A percentile compares a stretch with the other conserved stretches of the same genome.
Evolutionary conservation across 2,888 invertebrate species (phyloP).

Genomic region (Liposcelis brunnea): DNA sequence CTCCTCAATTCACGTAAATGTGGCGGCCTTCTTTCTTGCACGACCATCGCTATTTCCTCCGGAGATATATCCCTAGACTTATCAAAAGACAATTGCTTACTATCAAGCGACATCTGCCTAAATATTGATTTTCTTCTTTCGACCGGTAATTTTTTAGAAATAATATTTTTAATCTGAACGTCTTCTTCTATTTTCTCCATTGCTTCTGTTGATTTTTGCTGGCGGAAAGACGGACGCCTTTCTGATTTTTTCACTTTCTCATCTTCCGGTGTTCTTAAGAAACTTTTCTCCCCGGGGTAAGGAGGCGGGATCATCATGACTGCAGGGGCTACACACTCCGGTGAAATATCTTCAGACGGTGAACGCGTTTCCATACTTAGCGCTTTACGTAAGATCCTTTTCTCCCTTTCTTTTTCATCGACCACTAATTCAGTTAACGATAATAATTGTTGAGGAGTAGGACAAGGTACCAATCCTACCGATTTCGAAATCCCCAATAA

Average conservation of each 20-base stretch:
- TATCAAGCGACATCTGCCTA: constrained; percentile 6
- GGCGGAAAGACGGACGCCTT: constrained; percentile 3
- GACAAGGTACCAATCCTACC: background rate
- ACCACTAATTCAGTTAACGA: constrained; percentile 10
- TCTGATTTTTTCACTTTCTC: constrained; percentile 2
- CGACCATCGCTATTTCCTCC: too few relatives aligned
- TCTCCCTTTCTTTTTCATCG: constrained; percentile 7
- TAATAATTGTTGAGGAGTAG: constrained; percentile 9
- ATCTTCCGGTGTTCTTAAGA: background rate
- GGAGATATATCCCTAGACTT: too few relatives aligned
- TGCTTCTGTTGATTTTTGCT: constrained; percentile 7
- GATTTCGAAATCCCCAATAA: constrained; percentile 3
- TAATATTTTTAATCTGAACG: background rate
- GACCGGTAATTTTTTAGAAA: background rate
- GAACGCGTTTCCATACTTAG: constrained; percentile 9
- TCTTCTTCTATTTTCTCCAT: constrained; percentile 8
- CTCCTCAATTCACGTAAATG: background rate
- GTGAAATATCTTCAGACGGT: constrained; percentile 16
- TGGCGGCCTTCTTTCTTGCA: background rate
- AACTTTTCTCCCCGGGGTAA: constrained; percentile 14
- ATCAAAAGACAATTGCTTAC: background rate
- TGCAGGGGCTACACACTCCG: constrained; percentile 19
- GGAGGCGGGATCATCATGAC: constrained; percentile 20
- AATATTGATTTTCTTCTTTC: constrained; percentile 6
- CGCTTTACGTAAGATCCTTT: constrained; percentile 5